Base-by-base conservation (phyloP, 1,140 invertebrate genomes). In the Drosophila watanabei region DNA sequence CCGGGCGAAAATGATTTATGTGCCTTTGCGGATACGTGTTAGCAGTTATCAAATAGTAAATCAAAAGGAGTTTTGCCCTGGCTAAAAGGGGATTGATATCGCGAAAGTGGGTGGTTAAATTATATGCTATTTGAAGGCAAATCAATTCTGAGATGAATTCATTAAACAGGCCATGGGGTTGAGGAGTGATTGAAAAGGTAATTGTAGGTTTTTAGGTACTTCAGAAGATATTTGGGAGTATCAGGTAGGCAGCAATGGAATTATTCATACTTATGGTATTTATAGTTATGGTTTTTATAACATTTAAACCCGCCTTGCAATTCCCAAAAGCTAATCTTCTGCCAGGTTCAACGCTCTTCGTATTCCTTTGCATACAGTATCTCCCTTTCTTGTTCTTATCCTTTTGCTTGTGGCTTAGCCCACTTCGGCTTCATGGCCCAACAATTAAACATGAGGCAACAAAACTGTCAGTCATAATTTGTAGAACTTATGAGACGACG, bases 41-140 rank as follows among this genome's bases (percentile, higher is more conserved):
- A 60, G 70, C 70, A 49, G 69, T 75, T 75, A 75, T 75, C 71
- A 73, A 51, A 37, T 48, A 35, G 37, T 73, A 45, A 73, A 72
- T 43, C 54, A 18, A 18, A 35, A 30, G 52, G 68, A 30, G 58
- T 46, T 69, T 54, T 52, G 48, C n/a, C 20, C 20, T 0, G 28
- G 32, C 58, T 32, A 33, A 1, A 5, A 14, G 13, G n/a, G 16
- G 18, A 65, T 43, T 62, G 63, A 65, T 65, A 63, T 62, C 24
- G 63, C 2, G 5, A 30, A 28, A 28, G n/a, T 32, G 30, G 37
- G 54, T 14, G 62, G n/a, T 59, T 32, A 39, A 60, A 59, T 64
- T 64, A 64, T 30, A 32, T 30, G 54, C 20, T 57, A 57, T 57
- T 39, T 57, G 14, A 37, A 39, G 20, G 54, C 54, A 57, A 57